These are phyloP conservation scores for Thunnus maccoyii DNA, from an alignment of 2,113 vertebrate species.

Conservation along the genomic window DNA sequence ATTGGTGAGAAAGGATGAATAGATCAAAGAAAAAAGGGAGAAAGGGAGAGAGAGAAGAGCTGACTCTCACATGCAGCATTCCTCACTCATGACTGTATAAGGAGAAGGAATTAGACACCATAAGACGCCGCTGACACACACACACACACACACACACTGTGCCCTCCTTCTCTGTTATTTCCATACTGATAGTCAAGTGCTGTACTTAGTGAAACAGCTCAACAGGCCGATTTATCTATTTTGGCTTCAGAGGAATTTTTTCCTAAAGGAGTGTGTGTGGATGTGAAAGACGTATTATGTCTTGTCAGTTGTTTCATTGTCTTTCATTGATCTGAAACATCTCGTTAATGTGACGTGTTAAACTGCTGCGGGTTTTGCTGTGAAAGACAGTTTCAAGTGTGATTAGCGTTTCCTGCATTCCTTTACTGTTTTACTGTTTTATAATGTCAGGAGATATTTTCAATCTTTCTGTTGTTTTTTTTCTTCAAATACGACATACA, in stretches of 20 bases:
- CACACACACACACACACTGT: conserved; percentile 16
- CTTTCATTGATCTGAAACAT: conserved; percentile 20
- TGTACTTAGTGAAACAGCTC: conserved; percentile 29
- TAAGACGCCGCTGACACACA: conserved; percentile 53
- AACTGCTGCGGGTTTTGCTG: not conserved
- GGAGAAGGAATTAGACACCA: conserved; percentile 71
- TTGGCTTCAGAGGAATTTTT: conserved; percentile 23
- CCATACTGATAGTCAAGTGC: conserved; percentile 31
- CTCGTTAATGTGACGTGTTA: conserved; percentile 12
- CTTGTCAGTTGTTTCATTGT: conserved; percentile 4
- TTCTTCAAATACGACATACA: not conserved
- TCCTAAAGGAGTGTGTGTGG: conserved; percentile 4
- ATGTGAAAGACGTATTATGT: not conserved
- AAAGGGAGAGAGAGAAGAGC: conserved; percentile 49
- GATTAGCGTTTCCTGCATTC: conserved; percentile 14
- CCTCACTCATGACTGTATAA: conserved; percentile 80
- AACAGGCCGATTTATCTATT: conserved; percentile 33
- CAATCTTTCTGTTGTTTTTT: not conserved
- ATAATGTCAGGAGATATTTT: not conserved
- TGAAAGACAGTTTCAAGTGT: not conserved
- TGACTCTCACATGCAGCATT: conserved; percentile 67
- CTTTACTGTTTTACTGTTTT: not conserved
- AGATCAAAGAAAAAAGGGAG: conserved; percentile 54
- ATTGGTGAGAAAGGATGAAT: conserved; percentile 33
- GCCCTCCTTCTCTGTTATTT: conserved; percentile 35